These are phyloP conservation scores for Cliona cf. orientalis DNA, from an alignment of 37 sponge, comb jelly and placozoan species.

Conservation along the genomic window DNA sequence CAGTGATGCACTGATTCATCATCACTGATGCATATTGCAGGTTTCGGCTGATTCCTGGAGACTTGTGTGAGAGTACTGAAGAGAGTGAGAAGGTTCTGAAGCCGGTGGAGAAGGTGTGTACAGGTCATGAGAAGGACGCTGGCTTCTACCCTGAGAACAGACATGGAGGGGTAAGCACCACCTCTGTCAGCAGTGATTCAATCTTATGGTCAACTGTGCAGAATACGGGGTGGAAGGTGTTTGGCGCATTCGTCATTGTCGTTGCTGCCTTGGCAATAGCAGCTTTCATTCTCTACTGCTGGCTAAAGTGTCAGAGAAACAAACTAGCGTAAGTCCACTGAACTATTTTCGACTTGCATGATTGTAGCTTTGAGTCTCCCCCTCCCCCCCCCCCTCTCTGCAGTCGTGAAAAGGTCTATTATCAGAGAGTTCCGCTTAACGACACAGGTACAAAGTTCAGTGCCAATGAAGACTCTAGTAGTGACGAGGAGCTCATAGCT, in stretches of 20 bases:
- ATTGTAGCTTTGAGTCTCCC: neutral
- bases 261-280: neutral
- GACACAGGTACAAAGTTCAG: slow-evolving; percentile 8
- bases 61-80: slow-evolving; percentile 19
- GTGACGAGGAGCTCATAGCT: slow-evolving; percentile 43
- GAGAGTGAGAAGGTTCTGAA: slow-evolving; percentile 18
- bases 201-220: neutral
- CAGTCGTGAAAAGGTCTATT: slow-evolving; percentile 42
- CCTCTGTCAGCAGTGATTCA: neutral
- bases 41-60: slow-evolving; percentile 55
- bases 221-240: neutral
- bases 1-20: neutral
- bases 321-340: slow-evolving; percentile 3
- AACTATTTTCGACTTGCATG: too few relatives aligned
- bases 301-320: slow-evolving; percentile 10
- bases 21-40: slow-evolving; percentile 7
- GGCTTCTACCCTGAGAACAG: neutral
- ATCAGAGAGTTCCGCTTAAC: slow-evolving; percentile 34
- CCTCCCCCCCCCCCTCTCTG: slow-evolving; percentile 10
- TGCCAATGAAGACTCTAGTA: slow-evolving; percentile 17
- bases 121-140: slow-evolving; percentile 34
- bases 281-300: neutral
- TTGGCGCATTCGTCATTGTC: slow-evolving; percentile 14
- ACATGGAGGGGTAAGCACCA: neutral
- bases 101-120: neutral